These are phyloP conservation scores for Ophion ventricosus DNA, from an alignment of 2,888 invertebrate species.

Conservation along the genomic window DNA sequence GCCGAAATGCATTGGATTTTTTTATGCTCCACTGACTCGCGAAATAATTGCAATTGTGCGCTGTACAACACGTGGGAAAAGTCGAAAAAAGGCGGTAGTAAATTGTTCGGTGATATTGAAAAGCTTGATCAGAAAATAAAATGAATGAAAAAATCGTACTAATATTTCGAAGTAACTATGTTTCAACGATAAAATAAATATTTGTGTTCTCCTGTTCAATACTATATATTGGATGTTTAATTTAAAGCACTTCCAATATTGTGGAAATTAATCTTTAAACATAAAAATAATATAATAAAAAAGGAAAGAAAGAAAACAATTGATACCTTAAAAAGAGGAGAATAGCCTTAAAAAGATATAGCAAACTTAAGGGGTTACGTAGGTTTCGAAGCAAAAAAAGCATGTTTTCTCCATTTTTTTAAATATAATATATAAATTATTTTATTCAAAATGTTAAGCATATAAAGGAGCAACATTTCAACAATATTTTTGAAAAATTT, in stretches of 20 bases:
- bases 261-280: not conserved
- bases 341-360: too few relatives aligned
- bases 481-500: too few relatives aligned
- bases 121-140: not conserved
- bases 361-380: too few relatives aligned
- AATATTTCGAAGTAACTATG: not conserved
- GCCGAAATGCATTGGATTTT: constrained; percentile 8
- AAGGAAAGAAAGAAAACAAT: too few relatives aligned
- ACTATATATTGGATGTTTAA: not conserved
- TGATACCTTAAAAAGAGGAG: too few relatives aligned
- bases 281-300: not conserved
- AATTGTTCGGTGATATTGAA: not conserved
- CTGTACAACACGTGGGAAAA: not conserved
- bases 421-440: too few relatives aligned
- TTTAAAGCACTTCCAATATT: not conserved
- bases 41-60: not conserved
- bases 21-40: constrained; percentile 23
- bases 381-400: too few relatives aligned
- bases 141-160: not conserved
- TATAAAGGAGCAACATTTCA: too few relatives aligned
- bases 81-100: not conserved
- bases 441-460: too few relatives aligned
- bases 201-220: not conserved
- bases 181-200: not conserved
- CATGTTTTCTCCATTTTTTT: too few relatives aligned